phyloP scores from a whole-genome alignment of 2,113 vertebrate species.

The Rhinoderma darwinii region DNA sequence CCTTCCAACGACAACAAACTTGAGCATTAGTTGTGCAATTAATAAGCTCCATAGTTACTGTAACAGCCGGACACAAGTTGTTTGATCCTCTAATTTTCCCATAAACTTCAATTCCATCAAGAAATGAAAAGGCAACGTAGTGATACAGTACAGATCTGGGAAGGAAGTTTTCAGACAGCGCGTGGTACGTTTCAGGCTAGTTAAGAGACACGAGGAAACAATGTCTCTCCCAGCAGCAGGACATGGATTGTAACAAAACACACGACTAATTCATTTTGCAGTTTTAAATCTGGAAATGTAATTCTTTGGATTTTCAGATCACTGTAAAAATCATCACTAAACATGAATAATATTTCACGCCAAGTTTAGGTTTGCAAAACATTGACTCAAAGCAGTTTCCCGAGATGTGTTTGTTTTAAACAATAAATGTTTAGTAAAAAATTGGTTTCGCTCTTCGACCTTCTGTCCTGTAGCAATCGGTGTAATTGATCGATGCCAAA shows the following conservation, averaged over 20 bases:
- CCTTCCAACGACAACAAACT: slow-evolving; percentile 39
- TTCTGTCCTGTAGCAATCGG: neutral
- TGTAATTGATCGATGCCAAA: neutral
- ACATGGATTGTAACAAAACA: slow-evolving; percentile 33
- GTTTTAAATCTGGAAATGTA: slow-evolving; percentile 58
- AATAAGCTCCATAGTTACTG: slow-evolving; percentile 36
- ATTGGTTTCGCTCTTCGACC: neutral
- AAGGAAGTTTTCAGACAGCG: slow-evolving; percentile 33
- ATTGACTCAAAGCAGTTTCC: slow-evolving; percentile 24
- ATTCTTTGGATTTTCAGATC: slow-evolving; percentile 51
- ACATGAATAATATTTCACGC: slow-evolving; percentile 19
- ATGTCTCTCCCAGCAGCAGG: slow-evolving; percentile 51
- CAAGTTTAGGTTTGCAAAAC: slow-evolving; percentile 35
- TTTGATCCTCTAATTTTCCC: slow-evolving; percentile 53
- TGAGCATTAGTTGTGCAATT: slow-evolving; percentile 41
- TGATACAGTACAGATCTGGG: slow-evolving; percentile 1
- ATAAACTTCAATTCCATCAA: slow-evolving; percentile 21
- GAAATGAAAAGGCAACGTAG: slow-evolving; percentile 13
- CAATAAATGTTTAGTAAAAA: slow-evolving; percentile 22
- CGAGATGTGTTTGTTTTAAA: slow-evolving; percentile 26
- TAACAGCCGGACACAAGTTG: neutral
- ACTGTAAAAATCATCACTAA: slow-evolving; percentile 58
- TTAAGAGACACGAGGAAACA: slow-evolving; percentile 36
- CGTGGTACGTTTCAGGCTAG: slow-evolving; percentile 29
- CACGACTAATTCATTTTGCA: slow-evolving; percentile 57